These are phyloP conservation scores for Etheostoma perlongum DNA, from an alignment of 2,797 vertebrate species.

Conservation along the genomic window DNA sequence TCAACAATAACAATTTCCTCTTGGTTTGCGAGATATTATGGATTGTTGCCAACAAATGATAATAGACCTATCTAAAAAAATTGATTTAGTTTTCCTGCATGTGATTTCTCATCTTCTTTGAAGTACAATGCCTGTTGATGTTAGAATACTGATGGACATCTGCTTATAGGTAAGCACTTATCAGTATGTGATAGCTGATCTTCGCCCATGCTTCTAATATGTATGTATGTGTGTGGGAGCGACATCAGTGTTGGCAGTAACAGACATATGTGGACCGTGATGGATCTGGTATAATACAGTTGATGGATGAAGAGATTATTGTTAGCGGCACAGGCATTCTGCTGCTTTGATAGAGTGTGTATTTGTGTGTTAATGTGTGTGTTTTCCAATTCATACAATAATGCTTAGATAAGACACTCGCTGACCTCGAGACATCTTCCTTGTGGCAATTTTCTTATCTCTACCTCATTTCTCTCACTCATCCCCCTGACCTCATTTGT, in stretches of 20 bases:
- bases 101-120: slow-evolving; percentile 57
- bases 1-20: slow-evolving; percentile 54
- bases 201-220: slow-evolving; percentile 50
- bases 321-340: slow-evolving; percentile 44
- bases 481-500: slow-evolving; percentile 43
- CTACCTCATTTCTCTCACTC: slow-evolving; percentile 19
- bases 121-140: slow-evolving; percentile 53
- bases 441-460: slow-evolving; percentile 9
- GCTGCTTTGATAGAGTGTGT: slow-evolving; percentile 26
- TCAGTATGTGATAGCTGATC: slow-evolving; percentile 44
- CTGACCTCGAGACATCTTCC: slow-evolving; percentile 53
- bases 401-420: slow-evolving; percentile 39
- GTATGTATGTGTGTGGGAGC: slow-evolving; percentile 39
- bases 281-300: slow-evolving; percentile 63
- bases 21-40: slow-evolving; percentile 48
- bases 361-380: slow-evolving; percentile 13
- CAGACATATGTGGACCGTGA: slow-evolving; percentile 43
- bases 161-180: slow-evolving; percentile 51
- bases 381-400: slow-evolving; percentile 49
- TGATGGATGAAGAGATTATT: slow-evolving; percentile 78
- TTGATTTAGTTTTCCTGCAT: slow-evolving; percentile 46
- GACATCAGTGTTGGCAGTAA: slow-evolving; percentile 41
- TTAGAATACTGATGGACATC: slow-evolving; percentile 59
- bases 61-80: slow-evolving; percentile 50
- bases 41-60: slow-evolving; percentile 51